Evolutionary conservation across 2,113 vertebrate genomes (phyloP).

Genomic region (Eolophus roseicapilla): DNA sequence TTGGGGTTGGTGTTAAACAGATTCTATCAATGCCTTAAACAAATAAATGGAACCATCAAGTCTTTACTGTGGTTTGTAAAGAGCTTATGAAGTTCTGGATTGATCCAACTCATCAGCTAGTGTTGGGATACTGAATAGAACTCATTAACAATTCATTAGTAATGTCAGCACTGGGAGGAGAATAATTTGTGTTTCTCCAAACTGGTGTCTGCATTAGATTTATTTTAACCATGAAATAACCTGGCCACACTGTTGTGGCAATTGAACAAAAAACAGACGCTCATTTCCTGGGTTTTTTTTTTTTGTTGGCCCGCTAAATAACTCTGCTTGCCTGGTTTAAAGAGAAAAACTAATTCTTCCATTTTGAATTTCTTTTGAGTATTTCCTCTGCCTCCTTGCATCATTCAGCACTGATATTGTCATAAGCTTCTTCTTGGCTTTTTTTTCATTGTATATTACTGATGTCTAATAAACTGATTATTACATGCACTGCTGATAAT

Average conservation of each 20-base stretch:
- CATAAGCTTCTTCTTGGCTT: not conserved
- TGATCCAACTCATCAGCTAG: not conserved
- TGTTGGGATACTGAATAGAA: not conserved
- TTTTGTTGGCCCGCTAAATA: not conserved
- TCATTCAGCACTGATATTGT: not conserved
- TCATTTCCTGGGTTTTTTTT: rapidly evolving
- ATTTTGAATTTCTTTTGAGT: not conserved
- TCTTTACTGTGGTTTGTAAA: not conserved
- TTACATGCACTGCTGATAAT: not conserved
- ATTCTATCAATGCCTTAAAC: not conserved
- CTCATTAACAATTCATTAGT: not conserved
- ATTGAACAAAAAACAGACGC: not conserved
- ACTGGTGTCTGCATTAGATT: not conserved
- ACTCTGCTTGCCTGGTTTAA: not conserved
- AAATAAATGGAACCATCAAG: not conserved
- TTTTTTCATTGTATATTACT: not conserved
- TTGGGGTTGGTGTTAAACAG: not conserved
- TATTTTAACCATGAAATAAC: not conserved
- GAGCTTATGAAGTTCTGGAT: not conserved
- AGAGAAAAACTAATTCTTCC: not conserved
- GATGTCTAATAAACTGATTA: not conserved
- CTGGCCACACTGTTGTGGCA: not conserved
- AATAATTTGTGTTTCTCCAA: not conserved
- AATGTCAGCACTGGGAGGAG: not conserved
- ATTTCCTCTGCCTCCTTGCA: not conserved